A percentile compares a stretch with the other conserved stretches of the same genome.
These are phyloP conservation scores for Hylaeus anthracinus DNA, from an alignment of 1,140 invertebrate genomes.

Conservation along the genomic window DNA sequence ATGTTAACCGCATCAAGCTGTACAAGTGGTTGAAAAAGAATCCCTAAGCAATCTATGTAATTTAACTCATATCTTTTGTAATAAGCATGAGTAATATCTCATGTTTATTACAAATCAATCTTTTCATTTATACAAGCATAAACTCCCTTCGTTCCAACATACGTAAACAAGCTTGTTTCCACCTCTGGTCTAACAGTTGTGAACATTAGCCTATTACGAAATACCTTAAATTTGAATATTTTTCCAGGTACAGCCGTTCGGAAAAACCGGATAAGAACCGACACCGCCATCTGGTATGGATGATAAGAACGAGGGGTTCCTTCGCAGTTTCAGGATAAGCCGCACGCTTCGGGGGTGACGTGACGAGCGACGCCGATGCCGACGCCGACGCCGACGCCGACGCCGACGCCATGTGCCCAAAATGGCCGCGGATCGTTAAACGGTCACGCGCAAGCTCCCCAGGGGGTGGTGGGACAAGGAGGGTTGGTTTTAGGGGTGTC, in stretches of 20 bases:
- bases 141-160: too few species aligned
- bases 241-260: not conserved
- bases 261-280: conserved; percentile 63
- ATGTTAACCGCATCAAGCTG: too few species aligned
- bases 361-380: conserved; percentile 65
- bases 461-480: conserved; percentile 48
- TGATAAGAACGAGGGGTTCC: conserved; percentile 72
- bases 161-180: too few species aligned
- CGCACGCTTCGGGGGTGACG: conserved; percentile 66
- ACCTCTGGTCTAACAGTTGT: too few species aligned
- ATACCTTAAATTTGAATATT: too few species aligned
- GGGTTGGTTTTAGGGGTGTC: conserved; percentile 59
- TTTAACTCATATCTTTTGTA: too few species aligned
- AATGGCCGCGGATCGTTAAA: conserved; percentile 74
- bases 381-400: conserved; percentile 69
- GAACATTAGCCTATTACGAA: too few species aligned
- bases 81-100: too few species aligned
- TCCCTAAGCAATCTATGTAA: too few species aligned
- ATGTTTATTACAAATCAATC: too few species aligned
- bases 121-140: too few species aligned
- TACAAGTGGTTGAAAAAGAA: too few species aligned
- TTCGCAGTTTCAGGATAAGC: conserved; percentile 75
- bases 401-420: conserved; percentile 74
- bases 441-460: conserved; percentile 68
- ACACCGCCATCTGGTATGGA: conserved; percentile 72